These are phyloP conservation scores for Polypterus bichir DNA, from an alignment of 2,113 vertebrate genomes.

Conservation along the genomic window DNA sequence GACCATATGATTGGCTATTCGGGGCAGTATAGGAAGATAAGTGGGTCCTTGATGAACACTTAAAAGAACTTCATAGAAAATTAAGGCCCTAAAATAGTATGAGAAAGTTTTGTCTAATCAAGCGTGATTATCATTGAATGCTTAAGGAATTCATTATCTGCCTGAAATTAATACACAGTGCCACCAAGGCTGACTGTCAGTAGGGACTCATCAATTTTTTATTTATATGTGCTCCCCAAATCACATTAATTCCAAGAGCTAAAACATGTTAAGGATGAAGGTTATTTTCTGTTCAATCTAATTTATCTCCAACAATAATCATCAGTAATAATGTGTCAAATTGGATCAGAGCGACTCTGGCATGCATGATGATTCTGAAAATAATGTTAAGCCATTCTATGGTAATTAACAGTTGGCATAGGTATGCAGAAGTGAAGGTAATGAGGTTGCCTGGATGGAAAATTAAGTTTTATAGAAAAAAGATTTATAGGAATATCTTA, in stretches of 20 bases:
- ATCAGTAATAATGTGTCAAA: conserved; percentile 71
- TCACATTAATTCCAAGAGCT: conserved; percentile 71
- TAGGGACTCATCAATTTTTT: conserved; percentile 69
- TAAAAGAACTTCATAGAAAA: conserved; percentile 79
- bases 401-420: conserved; percentile 57
- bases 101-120: conserved; percentile 79
- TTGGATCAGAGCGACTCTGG: conserved; percentile 64
- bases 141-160: conserved; percentile 74
- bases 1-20: conserved; percentile 61
- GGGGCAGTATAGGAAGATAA: conserved; percentile 66
- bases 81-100: conserved; percentile 75
- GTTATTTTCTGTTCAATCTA: conserved; percentile 75
- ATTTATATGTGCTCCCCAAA: conserved; percentile 76
- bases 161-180: conserved; percentile 72
- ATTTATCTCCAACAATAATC: conserved; percentile 76
- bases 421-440: conserved; percentile 34
- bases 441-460: conserved; percentile 42
- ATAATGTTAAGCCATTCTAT: conserved; percentile 43
- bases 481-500: conserved; percentile 32
- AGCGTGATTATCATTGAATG: conserved; percentile 70
- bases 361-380: conserved; percentile 60
- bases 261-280: conserved; percentile 73
- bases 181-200: conserved; percentile 55
- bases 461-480: conserved; percentile 45
- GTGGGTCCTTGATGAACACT: conserved; percentile 70